phyloP scores from a whole-genome alignment of 1,140 invertebrate genomes.

The Branchinecta lynchi region DNA sequence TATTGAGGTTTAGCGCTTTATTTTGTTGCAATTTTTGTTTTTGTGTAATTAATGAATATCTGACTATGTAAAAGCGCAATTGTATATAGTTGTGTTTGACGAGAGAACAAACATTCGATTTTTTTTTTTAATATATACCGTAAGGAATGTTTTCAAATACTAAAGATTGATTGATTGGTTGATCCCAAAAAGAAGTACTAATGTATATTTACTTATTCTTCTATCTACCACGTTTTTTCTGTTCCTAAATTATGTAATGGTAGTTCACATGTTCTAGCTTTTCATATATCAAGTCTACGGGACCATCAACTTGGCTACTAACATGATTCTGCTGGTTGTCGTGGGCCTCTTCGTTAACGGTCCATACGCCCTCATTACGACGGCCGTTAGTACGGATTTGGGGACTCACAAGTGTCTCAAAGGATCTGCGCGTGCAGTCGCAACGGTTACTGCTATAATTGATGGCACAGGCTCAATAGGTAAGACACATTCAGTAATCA shows the following conservation, averaged over 20 bases:
- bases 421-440: conserved; percentile 72
- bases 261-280: conserved; percentile 40
- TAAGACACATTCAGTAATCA: conserved; percentile 27
- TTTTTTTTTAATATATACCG: too few species aligned
- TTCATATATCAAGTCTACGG: conserved; percentile 60
- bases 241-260: conserved; percentile 19
- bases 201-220: not conserved
- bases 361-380: conserved; percentile 88
- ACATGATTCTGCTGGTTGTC: conserved; percentile 52
- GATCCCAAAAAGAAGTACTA: too few species aligned
- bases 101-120: too few species aligned
- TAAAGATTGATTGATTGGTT: too few species aligned
- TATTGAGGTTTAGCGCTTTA: too few species aligned
- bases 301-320: conserved; percentile 40
- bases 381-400: conserved; percentile 83
- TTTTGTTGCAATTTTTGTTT: too few species aligned
- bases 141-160: too few species aligned
- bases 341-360: conserved; percentile 79
- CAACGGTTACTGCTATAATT: conserved; percentile 91
- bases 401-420: conserved; percentile 70
- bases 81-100: too few species aligned
- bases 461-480: conserved; percentile 87
- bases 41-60: too few species aligned
- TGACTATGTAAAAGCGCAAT: too few species aligned
- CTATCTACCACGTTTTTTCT: conserved; percentile 18